These are phyloP conservation scores for Tortricodes alternella DNA, from an alignment of 2,888 invertebrate species.

Conservation along the genomic window DNA sequence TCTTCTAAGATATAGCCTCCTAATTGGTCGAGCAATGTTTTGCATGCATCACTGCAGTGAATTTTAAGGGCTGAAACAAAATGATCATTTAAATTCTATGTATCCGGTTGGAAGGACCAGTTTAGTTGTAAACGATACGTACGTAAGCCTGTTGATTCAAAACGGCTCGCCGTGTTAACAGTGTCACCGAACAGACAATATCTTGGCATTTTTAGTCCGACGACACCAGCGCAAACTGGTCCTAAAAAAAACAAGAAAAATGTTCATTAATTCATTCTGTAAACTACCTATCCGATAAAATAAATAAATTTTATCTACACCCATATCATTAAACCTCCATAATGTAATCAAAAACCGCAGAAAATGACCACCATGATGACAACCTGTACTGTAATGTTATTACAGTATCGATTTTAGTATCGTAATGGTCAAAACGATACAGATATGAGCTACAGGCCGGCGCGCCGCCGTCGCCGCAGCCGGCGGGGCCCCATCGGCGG, in stretches of 20 bases:
- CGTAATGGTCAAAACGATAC: no score
- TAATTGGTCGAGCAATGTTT: slow-evolving; percentile 85
- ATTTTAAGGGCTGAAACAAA: slow-evolving; percentile 87
- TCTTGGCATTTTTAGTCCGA: slow-evolving; percentile 96
- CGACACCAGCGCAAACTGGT: slow-evolving; percentile 96
- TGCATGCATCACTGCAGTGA: slow-evolving; percentile 90
- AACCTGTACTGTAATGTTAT: no score
- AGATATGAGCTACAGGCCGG: no score
- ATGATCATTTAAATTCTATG: not conserved
- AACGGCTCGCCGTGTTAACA: slow-evolving; percentile 94
- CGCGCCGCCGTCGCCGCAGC: no score
- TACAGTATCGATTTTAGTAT: no score
- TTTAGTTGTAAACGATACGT: slow-evolving; percentile 51
- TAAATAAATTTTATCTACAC: no score
- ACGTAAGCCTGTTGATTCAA: slow-evolving; percentile 93
- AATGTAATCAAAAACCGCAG: no score
- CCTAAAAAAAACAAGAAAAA: slow-evolving; percentile 72
- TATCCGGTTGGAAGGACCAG: slow-evolving; percentile 17
- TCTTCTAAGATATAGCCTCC: slow-evolving; percentile 90
- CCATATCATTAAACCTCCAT: no score
- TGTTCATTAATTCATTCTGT: not conserved
- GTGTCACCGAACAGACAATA: slow-evolving; percentile 97
- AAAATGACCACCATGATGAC: no score
- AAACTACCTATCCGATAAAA: not conserved
- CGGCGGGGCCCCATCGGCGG: no score